Base-by-base conservation (phyloP, 1,140 invertebrate species). In the Zaprionus taronus region DNA sequence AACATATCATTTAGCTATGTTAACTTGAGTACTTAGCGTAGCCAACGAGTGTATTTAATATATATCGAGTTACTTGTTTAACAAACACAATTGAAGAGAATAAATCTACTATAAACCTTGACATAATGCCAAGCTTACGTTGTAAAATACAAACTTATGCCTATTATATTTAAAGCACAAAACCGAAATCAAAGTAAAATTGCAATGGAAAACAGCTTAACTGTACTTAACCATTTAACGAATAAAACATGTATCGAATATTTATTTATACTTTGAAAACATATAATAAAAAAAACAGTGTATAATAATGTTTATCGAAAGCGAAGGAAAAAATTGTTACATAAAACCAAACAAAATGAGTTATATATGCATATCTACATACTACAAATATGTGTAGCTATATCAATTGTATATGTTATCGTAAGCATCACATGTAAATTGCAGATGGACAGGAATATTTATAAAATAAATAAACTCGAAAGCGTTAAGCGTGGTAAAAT, bases 361-460 rank as follows among this genome's bases (percentile, higher is more conserved):
- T 79, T 72, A 70, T 31, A 57, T 55, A 69, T 49, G 11, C 55
- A 44, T 41, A 56, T 41, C 26, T 60, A 81, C 53, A 61, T 38
- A 72, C 38, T 68, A 55, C 22, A 63, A 34, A 76, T 62, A 67
- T 20, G 57, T 62, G 72, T 72, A 74, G 53, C 53, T 51, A 55
- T 57, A 77, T 47, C 31, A 69, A 72, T 57, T 68, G 53, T 57
- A 73, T 53, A 64, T 63, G 49, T 63, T 63, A 64, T 38, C 64
- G 17, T 86, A 83, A 80, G 83, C 72, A 77, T 61, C 68, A 82
- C 62, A 74, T 87, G 83, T 86, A 86, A 85, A 83, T 86, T 77
- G 66, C 72, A 79, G 82, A 87, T 61, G 51, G 77, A 87, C 83
- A 86, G 83, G 83, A 83, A 86, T 86, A 86, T 82, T 87, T 86